Base-by-base conservation (phyloP, 2,888 invertebrate species). In the Globia sparganii region DNA sequence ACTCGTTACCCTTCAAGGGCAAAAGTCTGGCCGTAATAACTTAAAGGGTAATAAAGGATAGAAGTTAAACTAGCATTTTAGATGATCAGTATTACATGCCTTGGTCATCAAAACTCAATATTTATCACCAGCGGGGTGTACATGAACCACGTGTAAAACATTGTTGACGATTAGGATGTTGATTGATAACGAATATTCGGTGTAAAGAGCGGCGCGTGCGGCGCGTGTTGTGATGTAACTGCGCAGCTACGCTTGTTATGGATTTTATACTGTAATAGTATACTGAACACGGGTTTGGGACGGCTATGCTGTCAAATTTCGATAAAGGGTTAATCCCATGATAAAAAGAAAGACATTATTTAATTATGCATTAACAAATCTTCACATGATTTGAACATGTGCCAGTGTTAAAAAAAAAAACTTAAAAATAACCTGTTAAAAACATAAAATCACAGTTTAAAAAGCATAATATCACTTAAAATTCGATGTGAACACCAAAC, bases 191-290 rank as follows among this genome's bases (percentile, higher is more conserved):
- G 74, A 49, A 75, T 65, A 82, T 82, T 83, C 62, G 84, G 83
- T 73, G 80, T 72, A 72, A 94, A 90, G 88, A 91, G 81, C 90
- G 87, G 92, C 94, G 94, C 95, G 91, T 92, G 92, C 83, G 90
- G 90, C 88, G 93, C 95, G 94, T 94, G 94, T 91, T 92, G 85
- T 94, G 92, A 93, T 93, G 90, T 91, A 92, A 94, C 92, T 92
- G 90, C 90, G 94, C 91, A 91, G 90, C 90, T 90, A 91, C 84
- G 86, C 78, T 90, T 89, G 88, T 90, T 88, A 91, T 91, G 85
- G 75, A 82, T 83, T 83, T 87, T 75, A 74, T 83, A 75, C 78
- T 77, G 74, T 77, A 61, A 80, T 73, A 68, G 70, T 75, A 72
- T 61, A 83, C 71, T n/a, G 37, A 43, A 71, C 77, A 77, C 81